Base-by-base conservation (phyloP, 2,888 invertebrate species). In the Archips xylosteana region DNA sequence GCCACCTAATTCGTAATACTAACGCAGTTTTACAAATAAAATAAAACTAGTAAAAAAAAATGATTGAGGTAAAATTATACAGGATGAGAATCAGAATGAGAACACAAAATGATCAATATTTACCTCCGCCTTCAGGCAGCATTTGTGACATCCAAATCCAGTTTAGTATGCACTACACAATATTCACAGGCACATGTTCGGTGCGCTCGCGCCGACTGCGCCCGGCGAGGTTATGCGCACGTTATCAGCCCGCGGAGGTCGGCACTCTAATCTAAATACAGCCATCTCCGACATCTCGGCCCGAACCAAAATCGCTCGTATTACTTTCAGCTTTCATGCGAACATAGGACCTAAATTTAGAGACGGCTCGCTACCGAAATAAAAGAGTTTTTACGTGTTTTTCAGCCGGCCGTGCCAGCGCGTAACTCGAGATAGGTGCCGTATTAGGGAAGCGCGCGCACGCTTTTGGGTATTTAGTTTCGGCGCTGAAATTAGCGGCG, bases 361-460 rank as follows among this genome's bases (percentile, higher is more conserved):
- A 92, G 91, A 90, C 88, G 89, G 92, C 90, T 91, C 85, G 88
- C 89, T 88, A 89, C 92, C 88, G 89, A 94, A 94, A 94, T 94
- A 94, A 93, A 92, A 92, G 87, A 85, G 89, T 91, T 92, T 92
- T 93, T 94, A 93, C 92, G 91, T 91, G 92, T 92, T 93, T 92
- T 90, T 85, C 85, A 82, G 82, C 85, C 87, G 91, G 39, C 39
- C 80, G 87, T 89, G 89, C 89, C 87, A 87, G 88, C 80, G 82
- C 81, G 94, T 90, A 94, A 94, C 90, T 87, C 89, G 94, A 94
- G 94, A 93, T 92, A 91, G 89, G 85, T 93, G 89, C 94, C 93
- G 89, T 92, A 92, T 93, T 92, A 91, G 94, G 94, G 92, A 92
- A 78, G 82, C 89, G 90, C 82, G 78, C 82, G 78, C 77, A 85